Evolutionary conservation across 1,140 invertebrate genomes (phyloP).

Genomic region (Leptestheria dahalacensis): DNA sequence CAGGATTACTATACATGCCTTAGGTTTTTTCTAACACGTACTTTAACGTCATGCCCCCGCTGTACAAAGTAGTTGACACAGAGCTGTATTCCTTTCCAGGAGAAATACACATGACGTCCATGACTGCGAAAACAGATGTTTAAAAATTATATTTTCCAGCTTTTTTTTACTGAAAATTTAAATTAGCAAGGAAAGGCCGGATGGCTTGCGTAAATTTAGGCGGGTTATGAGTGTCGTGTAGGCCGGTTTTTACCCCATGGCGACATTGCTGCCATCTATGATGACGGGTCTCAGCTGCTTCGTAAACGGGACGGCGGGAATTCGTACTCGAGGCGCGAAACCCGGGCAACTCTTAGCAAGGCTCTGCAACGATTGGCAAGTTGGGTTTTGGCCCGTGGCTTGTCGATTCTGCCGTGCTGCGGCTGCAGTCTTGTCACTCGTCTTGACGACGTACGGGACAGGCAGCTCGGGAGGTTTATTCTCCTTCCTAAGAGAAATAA

Average conservation of each 20-base stretch:
- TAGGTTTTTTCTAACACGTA: slow-evolving; percentile 11
- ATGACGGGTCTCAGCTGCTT: slow-evolving; percentile 21
- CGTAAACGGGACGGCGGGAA: not conserved
- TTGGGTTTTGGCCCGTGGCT: no score
- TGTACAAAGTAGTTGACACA: slow-evolving; percentile 18
- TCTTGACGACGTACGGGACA: no score
- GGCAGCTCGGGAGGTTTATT: no score
- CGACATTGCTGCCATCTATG: slow-evolving; percentile 32
- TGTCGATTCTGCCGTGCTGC: no score
- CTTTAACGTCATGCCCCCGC: slow-evolving; percentile 14
- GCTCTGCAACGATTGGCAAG: not conserved
- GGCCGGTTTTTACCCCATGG: slow-evolving; percentile 26
- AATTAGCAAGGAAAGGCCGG: no score
- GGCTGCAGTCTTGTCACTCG: no score
- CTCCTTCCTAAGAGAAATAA: no score
- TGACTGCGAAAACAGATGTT: slow-evolving; percentile 23
- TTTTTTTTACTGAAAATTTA: no score
- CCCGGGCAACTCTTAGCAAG: not conserved
- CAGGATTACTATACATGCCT: not conserved
- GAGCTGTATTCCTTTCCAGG: slow-evolving; percentile 26
- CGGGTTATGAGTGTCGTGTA: not conserved
- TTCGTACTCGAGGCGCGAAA: not conserved
- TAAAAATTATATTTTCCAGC: not conserved
- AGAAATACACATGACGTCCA: slow-evolving; percentile 26
- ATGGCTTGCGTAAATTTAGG: no score